Evolutionary conservation across 2,888 invertebrate species (phyloP).

Genomic region (Oxystoma pomonae): DNA sequence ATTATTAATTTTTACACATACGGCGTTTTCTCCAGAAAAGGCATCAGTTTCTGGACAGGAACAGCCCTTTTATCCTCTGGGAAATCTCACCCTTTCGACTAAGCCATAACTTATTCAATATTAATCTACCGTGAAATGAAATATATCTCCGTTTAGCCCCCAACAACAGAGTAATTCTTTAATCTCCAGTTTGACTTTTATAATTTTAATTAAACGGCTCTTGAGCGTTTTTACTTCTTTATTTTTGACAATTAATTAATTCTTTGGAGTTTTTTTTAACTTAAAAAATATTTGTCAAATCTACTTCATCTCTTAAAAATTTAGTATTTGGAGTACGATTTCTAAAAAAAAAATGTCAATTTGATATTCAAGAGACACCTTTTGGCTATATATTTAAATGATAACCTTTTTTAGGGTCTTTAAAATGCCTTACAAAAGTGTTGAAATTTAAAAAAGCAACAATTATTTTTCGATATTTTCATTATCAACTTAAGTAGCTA

Average conservation of each 20-base stretch:
- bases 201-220: conserved; percentile 25
- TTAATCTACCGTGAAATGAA: conserved; percentile 52
- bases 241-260: background rate
- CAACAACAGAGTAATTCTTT: conserved; percentile 31
- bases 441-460: too few species aligned
- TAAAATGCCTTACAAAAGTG: too few species aligned
- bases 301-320: too few species aligned
- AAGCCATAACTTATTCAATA: conserved; percentile 51
- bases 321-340: too few species aligned
- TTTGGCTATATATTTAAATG: too few species aligned
- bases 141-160: conserved; percentile 37
- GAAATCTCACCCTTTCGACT: conserved; percentile 51
- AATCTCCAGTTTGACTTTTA: conserved; percentile 35
- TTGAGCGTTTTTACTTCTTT: background rate
- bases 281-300: too few species aligned
- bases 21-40: background rate
- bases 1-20: background rate
- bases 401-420: too few species aligned
- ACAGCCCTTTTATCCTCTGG: conserved; percentile 35
- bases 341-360: too few species aligned
- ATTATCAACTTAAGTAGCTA: too few species aligned
- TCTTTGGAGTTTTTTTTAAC: background rate
- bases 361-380: too few species aligned
- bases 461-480: too few species aligned
- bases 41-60: background rate